Percentiles rank a stretch among this genome's conserved stretches.
Evolutionary conservation across 2,113 vertebrate genomes (phyloP).

Genomic region (Cyrtonyx montezumae): DNA sequence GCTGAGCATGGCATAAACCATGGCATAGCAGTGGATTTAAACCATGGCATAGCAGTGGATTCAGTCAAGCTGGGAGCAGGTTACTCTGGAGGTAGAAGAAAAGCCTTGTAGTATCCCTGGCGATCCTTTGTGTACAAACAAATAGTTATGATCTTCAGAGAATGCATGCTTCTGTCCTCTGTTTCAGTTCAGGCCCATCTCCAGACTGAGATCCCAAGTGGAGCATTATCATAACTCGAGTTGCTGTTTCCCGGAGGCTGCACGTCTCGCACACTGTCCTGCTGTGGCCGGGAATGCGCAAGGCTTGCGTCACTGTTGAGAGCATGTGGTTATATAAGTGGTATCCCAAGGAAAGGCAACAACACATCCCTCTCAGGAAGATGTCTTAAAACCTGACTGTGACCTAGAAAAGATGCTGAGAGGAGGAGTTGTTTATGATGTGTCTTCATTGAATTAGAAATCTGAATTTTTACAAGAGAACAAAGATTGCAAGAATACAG

Average conservation of each 20-base stretch:
- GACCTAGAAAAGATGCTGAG: neutral
- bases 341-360: slow-evolving; percentile 25
- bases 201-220: neutral
- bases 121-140: neutral
- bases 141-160: neutral
- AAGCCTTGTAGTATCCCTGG: neutral
- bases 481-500: neutral
- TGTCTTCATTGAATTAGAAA: neutral
- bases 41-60: neutral
- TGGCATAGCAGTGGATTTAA: neutral
- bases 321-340: neutral
- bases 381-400: neutral
- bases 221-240: neutral
- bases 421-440: neutral
- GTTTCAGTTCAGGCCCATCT: neutral
- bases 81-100: neutral
- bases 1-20: neutral
- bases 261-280: slow-evolving; percentile 35
- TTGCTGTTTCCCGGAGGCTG: neutral
- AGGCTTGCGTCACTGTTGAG: neutral
- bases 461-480: neutral
- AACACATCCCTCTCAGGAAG: neutral
- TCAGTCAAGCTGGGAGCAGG: neutral
- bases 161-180: neutral
- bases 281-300: neutral